Evolutionary conservation across 2,797 vertebrate genomes (phyloP), one percentile per base, ranked within the genome.

Genomic region (Echeneis naucrates): DNA sequence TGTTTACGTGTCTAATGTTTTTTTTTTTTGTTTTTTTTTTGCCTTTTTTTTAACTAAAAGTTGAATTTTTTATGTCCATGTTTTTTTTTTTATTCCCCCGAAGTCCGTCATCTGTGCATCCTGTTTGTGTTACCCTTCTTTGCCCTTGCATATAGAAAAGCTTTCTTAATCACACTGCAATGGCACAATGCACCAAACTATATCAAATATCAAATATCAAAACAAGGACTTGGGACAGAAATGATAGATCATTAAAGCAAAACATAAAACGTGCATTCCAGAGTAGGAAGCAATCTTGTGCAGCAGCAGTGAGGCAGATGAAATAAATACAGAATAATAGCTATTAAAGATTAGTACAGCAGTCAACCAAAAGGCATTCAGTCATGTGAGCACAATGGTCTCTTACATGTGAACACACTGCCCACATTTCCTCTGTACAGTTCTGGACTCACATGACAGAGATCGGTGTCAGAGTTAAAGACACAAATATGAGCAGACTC

Each of bases 1-100:
- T 52, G 42, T 42, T 24, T 21, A 35, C 37, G n/a, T 35, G 26
- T 42, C 59, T 55, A 56, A 87, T 82, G 65, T 77, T 87, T 88
- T 80, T 77, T 87, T 88, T 80, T n/a, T n/a, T n/a, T n/a, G 85
- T 89, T 82, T 59, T 79, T 79, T 47, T 72, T 35, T 77, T 63
- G 78, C 80, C 72, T 82, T 86, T 69, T 69, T 56, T 40, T 68
- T 50, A 7, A 60, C 40, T 42, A 24, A 68, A 73, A 74, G 50
- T 59, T 81, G 17, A 4, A 70, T 81, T 72, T 82, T 83, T 75
- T 66, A 88, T 78, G 37, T 51, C 32, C 32, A 65, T 24, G 30
- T 37, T 45, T 61, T 58, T 60, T 61, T 67, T 50, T 80, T 55
- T 55, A 37, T 61, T 32, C 44, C 21, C 52, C 63, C 21, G 51